phyloP scores from a whole-genome alignment of 2,888 invertebrate species.

The Selenia dentaria region DNA sequence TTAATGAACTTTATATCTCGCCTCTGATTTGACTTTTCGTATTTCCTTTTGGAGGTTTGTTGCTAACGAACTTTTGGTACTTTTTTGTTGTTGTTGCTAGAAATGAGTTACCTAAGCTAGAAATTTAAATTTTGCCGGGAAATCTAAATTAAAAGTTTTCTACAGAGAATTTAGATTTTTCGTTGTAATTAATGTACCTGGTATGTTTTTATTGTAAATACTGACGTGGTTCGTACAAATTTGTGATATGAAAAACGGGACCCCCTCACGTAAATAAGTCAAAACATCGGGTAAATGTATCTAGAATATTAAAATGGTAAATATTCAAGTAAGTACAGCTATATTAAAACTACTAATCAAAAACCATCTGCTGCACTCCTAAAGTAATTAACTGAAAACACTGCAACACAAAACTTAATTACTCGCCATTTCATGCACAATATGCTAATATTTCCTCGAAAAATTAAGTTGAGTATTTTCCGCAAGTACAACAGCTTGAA shows the following conservation, averaged over 20 bases:
- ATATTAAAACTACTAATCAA: slow-evolving; percentile 18
- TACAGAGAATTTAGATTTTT: too few relatives aligned
- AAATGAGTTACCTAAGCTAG: neutral
- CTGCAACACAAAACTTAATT: slow-evolving; percentile 29
- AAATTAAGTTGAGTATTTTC: slow-evolving; percentile 24
- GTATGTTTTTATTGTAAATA: too few relatives aligned
- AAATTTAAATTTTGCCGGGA: too few relatives aligned
- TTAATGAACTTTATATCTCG: slow-evolving; percentile 34
- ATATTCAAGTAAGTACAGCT: too few relatives aligned
- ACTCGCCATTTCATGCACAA: slow-evolving; percentile 29
- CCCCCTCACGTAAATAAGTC: too few relatives aligned
- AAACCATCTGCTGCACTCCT: slow-evolving; percentile 19
- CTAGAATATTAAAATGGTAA: too few relatives aligned
- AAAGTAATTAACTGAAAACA: slow-evolving; percentile 25
- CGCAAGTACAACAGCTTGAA: slow-evolving; percentile 26
- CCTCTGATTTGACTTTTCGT: slow-evolving; percentile 28
- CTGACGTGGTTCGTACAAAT: too few relatives aligned
- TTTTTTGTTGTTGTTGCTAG: slow-evolving; percentile 12
- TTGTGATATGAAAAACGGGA: too few relatives aligned
- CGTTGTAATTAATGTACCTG: too few relatives aligned
- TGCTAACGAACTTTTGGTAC: slow-evolving; percentile 22
- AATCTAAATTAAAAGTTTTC: too few relatives aligned
- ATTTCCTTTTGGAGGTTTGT: slow-evolving; percentile 25
- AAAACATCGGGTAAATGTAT: too few relatives aligned
- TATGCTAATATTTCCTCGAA: slow-evolving; percentile 20